phyloP scores from a whole-genome alignment of 2,888 invertebrate species.

The Lasioglossum leucozonium region DNA sequence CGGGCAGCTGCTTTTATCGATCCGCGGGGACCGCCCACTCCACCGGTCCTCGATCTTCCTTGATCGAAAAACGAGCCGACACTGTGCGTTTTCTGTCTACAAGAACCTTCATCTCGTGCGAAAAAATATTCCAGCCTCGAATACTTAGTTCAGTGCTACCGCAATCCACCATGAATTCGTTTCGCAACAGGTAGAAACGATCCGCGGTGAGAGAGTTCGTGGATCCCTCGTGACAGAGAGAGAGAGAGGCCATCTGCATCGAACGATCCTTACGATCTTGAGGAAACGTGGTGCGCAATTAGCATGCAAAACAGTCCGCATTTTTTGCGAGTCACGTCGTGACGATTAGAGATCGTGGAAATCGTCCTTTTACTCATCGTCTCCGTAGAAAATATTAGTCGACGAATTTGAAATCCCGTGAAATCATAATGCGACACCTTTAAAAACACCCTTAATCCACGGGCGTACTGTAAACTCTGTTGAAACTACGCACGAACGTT shows the following conservation, averaged over 20 bases:
- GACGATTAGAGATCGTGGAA: slow-evolving; percentile 37
- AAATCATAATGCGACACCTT: too few species aligned
- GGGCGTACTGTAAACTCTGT: too few species aligned
- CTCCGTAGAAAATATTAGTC: not conserved
- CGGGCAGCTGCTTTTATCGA: slow-evolving; percentile 53
- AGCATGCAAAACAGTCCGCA: slow-evolving; percentile 37
- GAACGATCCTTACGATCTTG: slow-evolving; percentile 33
- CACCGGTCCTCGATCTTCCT: slow-evolving; percentile 19
- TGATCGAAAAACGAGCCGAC: not conserved
- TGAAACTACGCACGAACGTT: too few species aligned
- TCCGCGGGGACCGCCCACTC: slow-evolving; percentile 36
- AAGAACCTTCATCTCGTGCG: not conserved
- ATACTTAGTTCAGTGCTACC: too few species aligned
- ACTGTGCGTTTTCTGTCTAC: not conserved
- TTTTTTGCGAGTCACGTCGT: slow-evolving; percentile 35
- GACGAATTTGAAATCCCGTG: too few species aligned
- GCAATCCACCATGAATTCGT: not conserved
- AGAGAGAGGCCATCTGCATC: slow-evolving; percentile 36
- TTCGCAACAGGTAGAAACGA: not conserved
- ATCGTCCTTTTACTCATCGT: not conserved
- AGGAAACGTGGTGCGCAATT: slow-evolving; percentile 37
- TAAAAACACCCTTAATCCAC: too few species aligned
- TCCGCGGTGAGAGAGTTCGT: slow-evolving; percentile 9
- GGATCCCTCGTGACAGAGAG: slow-evolving; percentile 21
- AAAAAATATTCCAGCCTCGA: too few species aligned